Conservation (phyloP, 2,797 vertebrate genomes). For the Dallia pectoralis region DNA sequence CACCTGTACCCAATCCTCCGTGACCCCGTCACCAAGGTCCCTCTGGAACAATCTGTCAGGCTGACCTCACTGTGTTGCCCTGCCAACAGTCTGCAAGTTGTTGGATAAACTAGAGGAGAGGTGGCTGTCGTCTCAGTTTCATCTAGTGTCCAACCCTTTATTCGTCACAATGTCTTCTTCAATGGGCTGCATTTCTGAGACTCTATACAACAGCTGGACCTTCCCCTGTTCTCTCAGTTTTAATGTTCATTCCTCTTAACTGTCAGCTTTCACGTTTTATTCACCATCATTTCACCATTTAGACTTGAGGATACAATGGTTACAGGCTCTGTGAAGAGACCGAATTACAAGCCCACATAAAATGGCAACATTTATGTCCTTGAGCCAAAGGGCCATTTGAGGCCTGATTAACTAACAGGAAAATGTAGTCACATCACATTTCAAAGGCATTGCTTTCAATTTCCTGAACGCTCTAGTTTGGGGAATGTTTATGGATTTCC, state of each 20-base stretch:
- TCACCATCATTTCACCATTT: constrained; percentile 52
- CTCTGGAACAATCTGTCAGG: constrained; percentile 61
- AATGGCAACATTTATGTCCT: constrained; percentile 48
- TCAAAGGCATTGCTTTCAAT: constrained; percentile 61
- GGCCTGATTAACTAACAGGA: constrained; percentile 51
- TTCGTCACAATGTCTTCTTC: constrained; percentile 43
- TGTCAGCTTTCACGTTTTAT: constrained; percentile 66
- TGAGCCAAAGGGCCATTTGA: constrained; percentile 27
- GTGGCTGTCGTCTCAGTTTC: constrained; percentile 63
- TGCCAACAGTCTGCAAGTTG: constrained; percentile 70
- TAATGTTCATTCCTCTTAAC: constrained; percentile 66
- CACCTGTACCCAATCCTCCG: constrained; percentile 12
- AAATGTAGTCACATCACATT: constrained; percentile 45
- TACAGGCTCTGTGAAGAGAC: constrained; percentile 53
- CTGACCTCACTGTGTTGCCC: no score
- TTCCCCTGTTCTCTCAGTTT: constrained; percentile 48
- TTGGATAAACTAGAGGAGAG: constrained; percentile 59
- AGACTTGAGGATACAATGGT: constrained; percentile 35
- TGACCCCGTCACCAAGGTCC: constrained; percentile 36
- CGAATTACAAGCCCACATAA: constrained; percentile 34
- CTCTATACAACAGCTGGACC: constrained; percentile 55
- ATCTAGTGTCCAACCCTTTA: constrained; percentile 61
- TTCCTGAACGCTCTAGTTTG: constrained; percentile 56
- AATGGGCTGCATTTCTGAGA: constrained; percentile 11
- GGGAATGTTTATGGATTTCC: constrained; percentile 32